phyloP scores from a whole-genome alignment of 2,113 vertebrate species.

The Lota lota region DNA sequence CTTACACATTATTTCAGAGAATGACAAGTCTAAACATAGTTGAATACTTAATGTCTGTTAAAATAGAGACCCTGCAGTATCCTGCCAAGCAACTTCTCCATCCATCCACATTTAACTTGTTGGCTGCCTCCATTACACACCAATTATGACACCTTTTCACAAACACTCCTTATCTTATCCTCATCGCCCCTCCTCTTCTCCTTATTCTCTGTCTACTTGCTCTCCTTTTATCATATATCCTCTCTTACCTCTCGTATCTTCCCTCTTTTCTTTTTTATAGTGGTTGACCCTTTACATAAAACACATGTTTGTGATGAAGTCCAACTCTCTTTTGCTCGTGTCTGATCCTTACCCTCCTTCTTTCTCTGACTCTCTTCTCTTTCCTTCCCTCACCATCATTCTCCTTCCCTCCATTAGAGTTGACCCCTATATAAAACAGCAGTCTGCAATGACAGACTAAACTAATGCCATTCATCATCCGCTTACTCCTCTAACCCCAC shows the following conservation, averaged over 20 bases:
- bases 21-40: no score
- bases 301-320: background rate
- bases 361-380: conserved; percentile 12
- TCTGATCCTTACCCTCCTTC: conserved; percentile 74
- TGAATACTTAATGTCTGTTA: no score
- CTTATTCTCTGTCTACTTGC: background rate
- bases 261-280: background rate
- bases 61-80: no score
- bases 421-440: conserved; percentile 83
- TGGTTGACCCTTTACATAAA: background rate
- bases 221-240: no score
- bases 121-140: no score
- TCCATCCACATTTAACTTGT: no score
- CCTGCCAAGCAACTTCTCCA: no score
- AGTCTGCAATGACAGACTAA: conserved; percentile 87
- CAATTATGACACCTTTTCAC: background rate
- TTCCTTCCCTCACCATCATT: conserved; percentile 72
- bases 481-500: conserved; percentile 69
- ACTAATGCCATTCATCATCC: conserved; percentile 88
- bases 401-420: conserved; percentile 83
- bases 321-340: conserved; percentile 6
- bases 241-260: background rate
- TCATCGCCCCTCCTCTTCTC: background rate
- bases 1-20: no score
- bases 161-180: background rate